Conservation (phyloP, 2,888 invertebrate species). For the Plebejus anna region DNA sequence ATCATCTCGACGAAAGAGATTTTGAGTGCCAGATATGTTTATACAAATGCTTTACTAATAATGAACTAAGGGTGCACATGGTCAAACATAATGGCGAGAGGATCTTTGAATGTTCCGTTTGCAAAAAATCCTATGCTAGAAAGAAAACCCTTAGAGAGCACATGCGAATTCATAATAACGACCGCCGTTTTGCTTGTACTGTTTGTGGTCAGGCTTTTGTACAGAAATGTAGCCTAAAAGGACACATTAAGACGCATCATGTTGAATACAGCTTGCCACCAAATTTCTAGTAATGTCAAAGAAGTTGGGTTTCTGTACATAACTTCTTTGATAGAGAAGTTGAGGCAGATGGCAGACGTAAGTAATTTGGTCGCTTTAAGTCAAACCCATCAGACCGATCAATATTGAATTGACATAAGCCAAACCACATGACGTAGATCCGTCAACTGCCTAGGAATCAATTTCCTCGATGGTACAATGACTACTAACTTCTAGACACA, state of each 20-base stretch:
- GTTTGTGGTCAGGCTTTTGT: constrained; percentile 66
- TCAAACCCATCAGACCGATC: no score
- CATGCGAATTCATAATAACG: constrained; percentile 65
- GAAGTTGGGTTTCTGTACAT: not conserved
- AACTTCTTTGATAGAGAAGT: no score
- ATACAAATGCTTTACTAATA: constrained; percentile 60
- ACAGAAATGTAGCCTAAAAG: constrained; percentile 66
- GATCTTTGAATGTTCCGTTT: constrained; percentile 63
- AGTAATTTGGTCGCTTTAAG: no score
- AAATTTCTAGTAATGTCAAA: constrained; percentile 8
- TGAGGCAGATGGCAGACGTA: no score
- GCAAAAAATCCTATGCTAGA: constrained; percentile 63
- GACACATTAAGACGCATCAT: constrained; percentile 63
- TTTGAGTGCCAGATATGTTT: constrained; percentile 52
- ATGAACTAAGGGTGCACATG: constrained; percentile 59
- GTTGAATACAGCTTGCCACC: constrained; percentile 44
- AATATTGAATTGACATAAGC: no score
- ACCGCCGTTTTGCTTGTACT: constrained; percentile 57
- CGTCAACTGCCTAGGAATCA: no score
- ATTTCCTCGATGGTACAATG: no score
- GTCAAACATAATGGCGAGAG: constrained; percentile 60
- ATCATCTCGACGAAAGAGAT: constrained; percentile 60
- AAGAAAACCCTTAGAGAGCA: constrained; percentile 64
- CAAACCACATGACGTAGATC: no score
- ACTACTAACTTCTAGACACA: no score